Percentiles rank a stretch among this genome's conserved stretches.
Evolutionary conservation across 2,888 invertebrate species (phyloP).

Genomic region (Achlya flavicornis): DNA sequence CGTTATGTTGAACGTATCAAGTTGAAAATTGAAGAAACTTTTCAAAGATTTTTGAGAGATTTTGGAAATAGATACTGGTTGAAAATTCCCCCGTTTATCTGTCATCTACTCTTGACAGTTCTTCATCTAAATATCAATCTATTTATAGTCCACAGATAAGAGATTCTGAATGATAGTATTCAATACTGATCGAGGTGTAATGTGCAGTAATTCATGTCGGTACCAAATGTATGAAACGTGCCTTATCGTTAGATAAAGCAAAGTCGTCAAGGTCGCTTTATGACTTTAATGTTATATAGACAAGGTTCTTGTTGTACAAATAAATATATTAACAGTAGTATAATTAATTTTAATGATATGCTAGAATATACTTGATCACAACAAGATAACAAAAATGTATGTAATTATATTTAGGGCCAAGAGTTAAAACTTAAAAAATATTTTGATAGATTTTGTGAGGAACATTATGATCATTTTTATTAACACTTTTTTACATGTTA

Average conservation of each 20-base stretch:
- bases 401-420: too few relatives aligned
- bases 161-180: background rate
- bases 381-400: background rate
- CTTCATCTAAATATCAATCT: background rate
- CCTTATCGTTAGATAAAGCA: conserved; percentile 5
- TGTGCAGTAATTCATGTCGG: background rate
- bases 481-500: too few relatives aligned
- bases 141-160: background rate
- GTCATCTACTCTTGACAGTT: background rate
- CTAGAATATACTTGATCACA: background rate
- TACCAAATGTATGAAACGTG: background rate
- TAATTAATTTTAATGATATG: background rate
- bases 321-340: background rate
- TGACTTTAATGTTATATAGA: background rate
- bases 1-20: too few relatives aligned
- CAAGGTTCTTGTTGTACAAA: conserved; percentile 6
- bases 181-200: background rate
- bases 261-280: background rate
- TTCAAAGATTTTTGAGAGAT: too few relatives aligned
- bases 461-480: too few relatives aligned
- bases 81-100: too few relatives aligned
- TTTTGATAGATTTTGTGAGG: too few relatives aligned
- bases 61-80: too few relatives aligned
- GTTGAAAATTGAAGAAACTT: too few relatives aligned
- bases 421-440: too few relatives aligned